These are phyloP conservation scores for Phengaris alcon DNA, from an alignment of 2,888 invertebrate species.

Conservation along the genomic window DNA sequence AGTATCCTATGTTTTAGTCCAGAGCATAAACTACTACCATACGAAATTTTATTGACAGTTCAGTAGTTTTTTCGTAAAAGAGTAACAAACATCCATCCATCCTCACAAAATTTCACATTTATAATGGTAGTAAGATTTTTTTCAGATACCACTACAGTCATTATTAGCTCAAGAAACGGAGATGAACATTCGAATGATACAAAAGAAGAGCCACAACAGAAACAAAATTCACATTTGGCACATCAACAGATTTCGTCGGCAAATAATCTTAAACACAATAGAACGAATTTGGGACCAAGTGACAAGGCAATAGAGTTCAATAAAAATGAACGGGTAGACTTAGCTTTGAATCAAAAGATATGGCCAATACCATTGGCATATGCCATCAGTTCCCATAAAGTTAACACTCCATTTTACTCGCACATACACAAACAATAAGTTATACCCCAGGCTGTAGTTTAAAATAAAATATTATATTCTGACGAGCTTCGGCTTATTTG, in stretches of 20 bases:
- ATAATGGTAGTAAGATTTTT: neutral
- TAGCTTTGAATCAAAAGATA: neutral
- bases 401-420: neutral
- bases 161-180: neutral
- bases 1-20: no score
- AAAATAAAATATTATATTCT: neutral
- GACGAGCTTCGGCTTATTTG: neutral
- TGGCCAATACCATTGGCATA: neutral
- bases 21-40: no score
- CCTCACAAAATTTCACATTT: no score
- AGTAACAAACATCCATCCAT: no score
- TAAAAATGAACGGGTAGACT: neutral
- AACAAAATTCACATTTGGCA: neutral
- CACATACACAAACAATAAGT: neutral
- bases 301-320: neutral
- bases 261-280: neutral
- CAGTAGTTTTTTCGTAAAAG: no score
- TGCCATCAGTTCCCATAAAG: neutral
- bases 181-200: neutral
- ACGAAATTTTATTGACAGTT: no score
- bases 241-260: no score
- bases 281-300: neutral
- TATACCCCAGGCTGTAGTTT: neutral
- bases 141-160: neutral
- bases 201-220: neutral